phyloP scores from a whole-genome alignment of 2,113 vertebrate genomes.

The Channa argus region DNA sequence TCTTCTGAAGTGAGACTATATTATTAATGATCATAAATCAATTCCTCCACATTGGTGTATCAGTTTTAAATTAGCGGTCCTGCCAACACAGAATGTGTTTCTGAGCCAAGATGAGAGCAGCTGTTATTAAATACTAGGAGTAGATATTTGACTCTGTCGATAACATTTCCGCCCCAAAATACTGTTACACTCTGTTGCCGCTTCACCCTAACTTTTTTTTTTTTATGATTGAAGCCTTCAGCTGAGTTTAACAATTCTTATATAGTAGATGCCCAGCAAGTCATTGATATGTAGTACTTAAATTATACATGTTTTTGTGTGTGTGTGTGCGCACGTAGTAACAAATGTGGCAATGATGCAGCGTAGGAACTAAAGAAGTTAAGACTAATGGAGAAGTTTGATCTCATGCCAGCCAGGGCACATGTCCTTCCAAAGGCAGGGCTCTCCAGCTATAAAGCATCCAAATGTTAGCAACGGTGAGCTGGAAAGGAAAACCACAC shows the following conservation, averaged over 20 bases:
- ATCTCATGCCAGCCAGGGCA: slow-evolving; percentile 52
- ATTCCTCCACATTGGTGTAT: not conserved
- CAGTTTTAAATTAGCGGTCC: not conserved
- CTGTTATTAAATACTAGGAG: not conserved
- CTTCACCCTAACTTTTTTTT: not conserved
- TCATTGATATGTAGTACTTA: slow-evolving; percentile 11
- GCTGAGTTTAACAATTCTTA: slow-evolving; percentile 1
- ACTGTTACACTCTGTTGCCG: not conserved
- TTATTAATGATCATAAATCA: slow-evolving; percentile 42
- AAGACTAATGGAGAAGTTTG: slow-evolving; percentile 47
- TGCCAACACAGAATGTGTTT: not conserved
- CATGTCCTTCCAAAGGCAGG: slow-evolving; percentile 56
- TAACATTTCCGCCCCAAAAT: not conserved
- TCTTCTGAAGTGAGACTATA: slow-evolving; percentile 18
- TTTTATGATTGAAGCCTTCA: not conserved
- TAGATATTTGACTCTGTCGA: not conserved
- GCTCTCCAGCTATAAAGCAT: slow-evolving; percentile 68
- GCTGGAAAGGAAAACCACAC: slow-evolving; percentile 56
- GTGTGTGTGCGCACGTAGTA: slow-evolving; percentile 10
- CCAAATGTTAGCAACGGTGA: slow-evolving; percentile 59
- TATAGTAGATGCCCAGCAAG: slow-evolving; percentile 19
- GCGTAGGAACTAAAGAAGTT: slow-evolving; percentile 32
- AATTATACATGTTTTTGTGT: slow-evolving; percentile 38
- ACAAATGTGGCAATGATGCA: slow-evolving; percentile 53
- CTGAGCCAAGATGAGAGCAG: not conserved